Percentiles rank a stretch among this genome's conserved stretches.
phyloP scores from a whole-genome alignment of 2,113 vertebrate species.

The Hippoglossus stenolepis region DNA sequence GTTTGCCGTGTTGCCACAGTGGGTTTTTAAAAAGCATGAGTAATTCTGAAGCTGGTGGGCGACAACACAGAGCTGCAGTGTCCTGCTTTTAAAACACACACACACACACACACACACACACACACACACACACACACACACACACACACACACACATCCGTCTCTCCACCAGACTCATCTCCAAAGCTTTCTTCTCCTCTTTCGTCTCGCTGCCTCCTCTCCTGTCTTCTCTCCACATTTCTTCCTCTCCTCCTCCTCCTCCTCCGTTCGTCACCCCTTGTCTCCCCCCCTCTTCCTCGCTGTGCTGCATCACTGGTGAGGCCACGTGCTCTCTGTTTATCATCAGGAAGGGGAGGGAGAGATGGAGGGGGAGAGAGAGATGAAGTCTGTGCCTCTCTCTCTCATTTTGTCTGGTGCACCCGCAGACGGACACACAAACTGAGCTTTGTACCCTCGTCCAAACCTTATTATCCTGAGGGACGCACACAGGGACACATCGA shows the following conservation, averaged over 20 bases:
- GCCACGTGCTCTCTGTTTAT: slow-evolving; percentile 87
- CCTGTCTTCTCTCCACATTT: not conserved
- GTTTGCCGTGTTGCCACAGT: not conserved
- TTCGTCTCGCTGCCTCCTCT: not conserved
- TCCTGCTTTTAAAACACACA: not conserved
- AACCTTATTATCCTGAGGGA: slow-evolving; percentile 44
- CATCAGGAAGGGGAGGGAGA: slow-evolving; percentile 69
- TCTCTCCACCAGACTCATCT: not conserved
- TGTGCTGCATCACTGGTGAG: slow-evolving; percentile 77
- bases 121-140: not conserved
- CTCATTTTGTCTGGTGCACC: slow-evolving; percentile 43
- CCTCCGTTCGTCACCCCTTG: slow-evolving; percentile 27
- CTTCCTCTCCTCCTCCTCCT: slow-evolving; percentile 16
- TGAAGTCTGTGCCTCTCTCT: slow-evolving; percentile 8
- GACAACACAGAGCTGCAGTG: too few relatives aligned
- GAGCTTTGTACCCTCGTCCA: slow-evolving; percentile 28
- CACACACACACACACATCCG: not conserved
- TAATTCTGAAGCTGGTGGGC: not conserved
- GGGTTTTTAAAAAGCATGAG: slow-evolving; percentile 7
- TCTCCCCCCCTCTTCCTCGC: not conserved
- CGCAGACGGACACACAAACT: slow-evolving; percentile 36
- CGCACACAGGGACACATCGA: not conserved
- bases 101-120: too few relatives aligned
- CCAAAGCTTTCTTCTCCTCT: not conserved
- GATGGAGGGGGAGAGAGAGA: not conserved